A percentile compares a stretch with the other conserved stretches of the same genome.
These are phyloP conservation scores for Microtus californicus DNA, from an alignment of 2,797 vertebrate species.

Conservation along the genomic window DNA sequence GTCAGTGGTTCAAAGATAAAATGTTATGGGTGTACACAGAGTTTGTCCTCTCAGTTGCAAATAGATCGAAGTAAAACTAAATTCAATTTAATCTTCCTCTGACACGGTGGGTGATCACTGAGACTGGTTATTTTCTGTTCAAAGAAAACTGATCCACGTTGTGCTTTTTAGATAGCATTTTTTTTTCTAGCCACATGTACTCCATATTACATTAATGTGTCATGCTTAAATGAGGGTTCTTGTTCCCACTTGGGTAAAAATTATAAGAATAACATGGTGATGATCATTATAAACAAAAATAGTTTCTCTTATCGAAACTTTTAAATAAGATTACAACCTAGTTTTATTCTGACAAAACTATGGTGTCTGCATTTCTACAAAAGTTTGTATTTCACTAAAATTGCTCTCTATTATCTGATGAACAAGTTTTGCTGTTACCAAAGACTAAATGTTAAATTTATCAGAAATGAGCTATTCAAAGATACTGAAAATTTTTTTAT, in stretches of 20 bases:
- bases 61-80: conserved; percentile 77
- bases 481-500: background rate
- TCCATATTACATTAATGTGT: background rate
- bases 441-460: background rate
- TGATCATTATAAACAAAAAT: conserved; percentile 23
- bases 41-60: conserved; percentile 70
- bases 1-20: conserved; percentile 80
- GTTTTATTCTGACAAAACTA: background rate
- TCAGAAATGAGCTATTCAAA: background rate
- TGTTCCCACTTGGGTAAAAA: background rate
- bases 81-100: conserved; percentile 80
- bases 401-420: background rate
- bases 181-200: background rate
- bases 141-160: conserved; percentile 38
- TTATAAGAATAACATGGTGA: background rate
- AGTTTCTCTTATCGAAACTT: conserved; percentile 38
- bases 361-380: background rate
- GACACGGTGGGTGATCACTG: conserved; percentile 20
- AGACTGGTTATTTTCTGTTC: conserved; percentile 57
- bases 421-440: background rate
- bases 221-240: background rate
- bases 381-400: background rate
- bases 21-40: conserved; percentile 68
- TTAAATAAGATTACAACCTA: background rate
- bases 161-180: background rate